These are phyloP conservation scores for Malurus splendens DNA, from an alignment of 2,797 vertebrate species.

Conservation along the genomic window DNA sequence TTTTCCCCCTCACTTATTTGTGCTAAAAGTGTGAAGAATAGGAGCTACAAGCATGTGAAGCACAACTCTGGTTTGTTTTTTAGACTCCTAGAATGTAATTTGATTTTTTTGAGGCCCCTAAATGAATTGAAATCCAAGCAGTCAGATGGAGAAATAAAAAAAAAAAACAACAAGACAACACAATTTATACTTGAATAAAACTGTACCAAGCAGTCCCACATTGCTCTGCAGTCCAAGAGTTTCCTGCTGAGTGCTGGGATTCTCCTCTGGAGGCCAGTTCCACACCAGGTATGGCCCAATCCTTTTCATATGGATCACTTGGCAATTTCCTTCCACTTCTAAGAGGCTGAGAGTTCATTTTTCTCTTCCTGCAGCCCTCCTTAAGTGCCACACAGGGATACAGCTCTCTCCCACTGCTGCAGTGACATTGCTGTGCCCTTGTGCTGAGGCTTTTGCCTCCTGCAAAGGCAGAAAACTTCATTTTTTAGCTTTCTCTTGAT, in stretches of 20 bases:
- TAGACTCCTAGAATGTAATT: not conserved
- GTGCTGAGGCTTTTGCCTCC: not conserved
- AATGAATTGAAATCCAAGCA: not conserved
- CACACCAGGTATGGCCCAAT: fast-evolving
- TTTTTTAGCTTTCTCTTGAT: not conserved
- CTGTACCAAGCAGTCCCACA: not conserved
- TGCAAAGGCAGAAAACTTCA: not conserved
- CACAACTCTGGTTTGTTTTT: not conserved
- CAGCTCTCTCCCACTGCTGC: not conserved
- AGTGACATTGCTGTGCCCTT: not conserved
- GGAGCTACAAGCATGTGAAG: not conserved
- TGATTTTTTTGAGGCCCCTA: not conserved
- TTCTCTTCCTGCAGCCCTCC: not conserved
- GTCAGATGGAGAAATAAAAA: not conserved
- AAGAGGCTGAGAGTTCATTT: not conserved
- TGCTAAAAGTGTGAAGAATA: not conserved
- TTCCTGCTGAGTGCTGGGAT: not conserved
- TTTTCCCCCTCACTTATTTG: not conserved
- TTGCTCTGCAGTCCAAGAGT: not conserved
- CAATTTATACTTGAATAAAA: not conserved
- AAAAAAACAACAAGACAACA: fast-evolving
- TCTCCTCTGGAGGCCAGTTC: not conserved
- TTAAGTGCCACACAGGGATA: not conserved
- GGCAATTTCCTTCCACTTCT: not conserved
- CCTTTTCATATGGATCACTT: not conserved